Base-by-base conservation (phyloP, 2,797 vertebrate genomes). In the Sebastes elongatus region DNA sequence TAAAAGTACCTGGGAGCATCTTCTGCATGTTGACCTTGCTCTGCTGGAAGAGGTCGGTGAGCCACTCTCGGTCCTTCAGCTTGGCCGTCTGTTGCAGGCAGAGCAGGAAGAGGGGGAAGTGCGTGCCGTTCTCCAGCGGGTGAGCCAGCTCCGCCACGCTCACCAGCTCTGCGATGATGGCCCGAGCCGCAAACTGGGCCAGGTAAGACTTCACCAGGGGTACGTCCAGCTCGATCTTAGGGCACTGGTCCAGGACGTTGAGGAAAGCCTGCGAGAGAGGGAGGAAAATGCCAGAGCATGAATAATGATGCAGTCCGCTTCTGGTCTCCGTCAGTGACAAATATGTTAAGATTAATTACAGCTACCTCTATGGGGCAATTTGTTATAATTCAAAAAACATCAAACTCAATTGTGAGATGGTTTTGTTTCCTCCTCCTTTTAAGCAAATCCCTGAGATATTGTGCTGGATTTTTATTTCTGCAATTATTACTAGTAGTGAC, bases 1-100 rank as follows among this genome's bases (percentile, higher is more conserved):
- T 5, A 86, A 42, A 42, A 93, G 91, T 93, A 99, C 98, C 98
- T 94, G 98, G 98, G 71, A 99, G 95, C 98, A 99, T 99, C 94
- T 99, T 99, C 95, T 98, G 98, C 98, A 99, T 99, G 88, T 97
- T 99, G 94, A 99, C 97, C 95, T 97, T 98, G 96, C 98, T 99
- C 95, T 97, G 97, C 94, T 98, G 97, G 94, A 99, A 99, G 82
- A 99, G 93, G 81, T 99, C 98, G 4, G 97, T 97, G 84, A 99
- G 96, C 98, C 98, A 99, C 88, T 99, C 98, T 4, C 97, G 96
- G 92, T 99, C 98, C 94, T 97, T 97, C 86, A 99, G 92, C 93
- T 98, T 99, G 92, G 98, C 97, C 73, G 97, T 95, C 86, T 99
- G 98, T 92, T 99, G 98, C 93, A 99, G 97, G 93, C 98, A 99